phyloP scores from a whole-genome alignment of 2,888 invertebrate genomes.

The Bedellia somnulentella region DNA sequence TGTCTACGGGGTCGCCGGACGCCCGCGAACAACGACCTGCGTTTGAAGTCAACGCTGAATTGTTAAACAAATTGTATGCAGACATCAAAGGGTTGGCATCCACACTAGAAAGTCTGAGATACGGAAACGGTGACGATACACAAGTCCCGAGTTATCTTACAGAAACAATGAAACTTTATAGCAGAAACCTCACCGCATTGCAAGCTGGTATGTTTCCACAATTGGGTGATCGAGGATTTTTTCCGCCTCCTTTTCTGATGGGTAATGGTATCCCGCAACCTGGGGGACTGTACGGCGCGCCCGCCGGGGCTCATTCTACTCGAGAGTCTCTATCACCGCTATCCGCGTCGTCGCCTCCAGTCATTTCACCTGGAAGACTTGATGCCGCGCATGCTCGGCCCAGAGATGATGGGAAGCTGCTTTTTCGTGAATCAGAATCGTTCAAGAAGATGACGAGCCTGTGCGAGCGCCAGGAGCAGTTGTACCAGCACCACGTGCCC shows the following conservation, averaged over 20 bases:
- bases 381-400: conserved; percentile 46
- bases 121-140: conserved; percentile 41
- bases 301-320: conserved; percentile 39
- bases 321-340: conserved; percentile 49
- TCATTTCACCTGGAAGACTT: conserved; percentile 44
- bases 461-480: conserved; percentile 54
- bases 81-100: conserved; percentile 67
- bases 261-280: conserved; percentile 33
- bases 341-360: conserved; percentile 51
- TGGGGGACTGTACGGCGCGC: conserved; percentile 38
- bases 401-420: conserved; percentile 47
- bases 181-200: conserved; percentile 40
- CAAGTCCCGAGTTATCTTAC: conserved; percentile 47
- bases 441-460: conserved; percentile 57
- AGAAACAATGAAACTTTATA: conserved; percentile 56
- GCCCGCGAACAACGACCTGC: conserved; percentile 55
- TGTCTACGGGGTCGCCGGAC: conserved; percentile 49
- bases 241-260: conserved; percentile 46
- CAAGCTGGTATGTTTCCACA: conserved; percentile 48
- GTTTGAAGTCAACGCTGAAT: conserved; percentile 75
- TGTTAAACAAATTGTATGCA: conserved; percentile 80
- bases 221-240: conserved; percentile 40
- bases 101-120: conserved; percentile 66
- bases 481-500: conserved; percentile 58
- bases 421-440: conserved; percentile 57